Base-by-base conservation (phyloP, 2,888 invertebrate species). In the Alviniconcha strummeri region DNA sequence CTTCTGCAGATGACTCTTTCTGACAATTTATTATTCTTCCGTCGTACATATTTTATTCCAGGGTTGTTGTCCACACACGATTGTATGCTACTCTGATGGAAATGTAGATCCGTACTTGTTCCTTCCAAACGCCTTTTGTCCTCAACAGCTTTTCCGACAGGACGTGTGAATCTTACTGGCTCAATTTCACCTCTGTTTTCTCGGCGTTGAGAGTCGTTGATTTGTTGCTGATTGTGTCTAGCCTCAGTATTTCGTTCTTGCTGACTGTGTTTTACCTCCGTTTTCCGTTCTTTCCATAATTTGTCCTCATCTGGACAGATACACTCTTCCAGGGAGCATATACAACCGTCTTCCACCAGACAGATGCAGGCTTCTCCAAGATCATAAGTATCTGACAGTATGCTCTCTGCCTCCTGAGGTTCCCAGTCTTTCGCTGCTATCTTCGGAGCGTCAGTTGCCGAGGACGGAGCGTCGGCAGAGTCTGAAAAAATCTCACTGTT, bases 301-400 rank as follows among this genome's bases (percentile, higher is more conserved):
- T 11, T 60, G 8, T 52, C 64, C 17, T 78, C 19, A 8, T 78
- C 78, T 6, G 64, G 78, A 36, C 60, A 78, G 7, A 57, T n/a
- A 17, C 64, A 64, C 52, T 78, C 78, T 55, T 60, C 60, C 36
- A 78, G 64, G 52, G 60, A 78, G 78, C 78, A 78, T 17, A 78
- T 78, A 78, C 78, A 78, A 7, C 78, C 78, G 52, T 78, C 78
- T 78, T 78, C 78, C 3, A 52, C 64, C 78, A 78, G 13, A 64
- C 78, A 78, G 8, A 78, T 78, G 17, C 78, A 78, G 2, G 60
- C 78, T 15, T 78, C 78, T 11, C 78, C 78, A 7, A 78, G 64
- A 52, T 78, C 78, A 64, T 78, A 78, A 3, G 64, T 78, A 13
- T 78, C 78, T 9, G 78, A 78, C 36, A 78, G 78, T 17, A 78